phyloP scores from a whole-genome alignment of 2,797 vertebrate species.

The Varecia variegata region DNA sequence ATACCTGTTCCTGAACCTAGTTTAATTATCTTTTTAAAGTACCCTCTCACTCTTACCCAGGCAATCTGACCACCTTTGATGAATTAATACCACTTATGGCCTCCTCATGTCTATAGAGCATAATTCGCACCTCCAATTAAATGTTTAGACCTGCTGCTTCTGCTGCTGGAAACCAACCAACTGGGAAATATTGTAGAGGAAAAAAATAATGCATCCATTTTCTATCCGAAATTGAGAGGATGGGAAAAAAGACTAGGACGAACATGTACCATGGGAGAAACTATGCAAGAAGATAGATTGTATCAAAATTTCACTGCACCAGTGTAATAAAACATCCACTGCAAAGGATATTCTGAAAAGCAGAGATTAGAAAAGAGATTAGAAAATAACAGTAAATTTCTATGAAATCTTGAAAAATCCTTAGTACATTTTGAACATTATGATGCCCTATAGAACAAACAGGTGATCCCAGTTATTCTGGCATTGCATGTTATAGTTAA shows the following conservation, averaged over 20 bases:
- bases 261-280: not conserved
- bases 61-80: not conserved
- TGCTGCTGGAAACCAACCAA: not conserved
- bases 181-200: not conserved
- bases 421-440: not conserved
- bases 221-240: not conserved
- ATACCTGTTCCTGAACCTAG: not conserved
- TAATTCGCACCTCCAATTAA: not conserved
- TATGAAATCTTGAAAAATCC: not conserved
- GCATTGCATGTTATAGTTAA: not conserved
- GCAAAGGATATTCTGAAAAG: not conserved
- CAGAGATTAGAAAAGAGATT: not conserved
- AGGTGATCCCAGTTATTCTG: not conserved
- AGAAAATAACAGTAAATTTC: not conserved
- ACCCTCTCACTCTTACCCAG: not conserved
- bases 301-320: not conserved
- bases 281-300: not conserved
- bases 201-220: not conserved
- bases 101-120: not conserved
- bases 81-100: not conserved
- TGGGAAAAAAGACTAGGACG: not conserved
- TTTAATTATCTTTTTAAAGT: conserved; percentile 39
- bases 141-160: not conserved
- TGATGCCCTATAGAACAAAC: not conserved
- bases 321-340: not conserved